Base-by-base conservation (phyloP, 53 echinoderm and acorn worm genomes). In the Actinopyga echinites region DNA sequence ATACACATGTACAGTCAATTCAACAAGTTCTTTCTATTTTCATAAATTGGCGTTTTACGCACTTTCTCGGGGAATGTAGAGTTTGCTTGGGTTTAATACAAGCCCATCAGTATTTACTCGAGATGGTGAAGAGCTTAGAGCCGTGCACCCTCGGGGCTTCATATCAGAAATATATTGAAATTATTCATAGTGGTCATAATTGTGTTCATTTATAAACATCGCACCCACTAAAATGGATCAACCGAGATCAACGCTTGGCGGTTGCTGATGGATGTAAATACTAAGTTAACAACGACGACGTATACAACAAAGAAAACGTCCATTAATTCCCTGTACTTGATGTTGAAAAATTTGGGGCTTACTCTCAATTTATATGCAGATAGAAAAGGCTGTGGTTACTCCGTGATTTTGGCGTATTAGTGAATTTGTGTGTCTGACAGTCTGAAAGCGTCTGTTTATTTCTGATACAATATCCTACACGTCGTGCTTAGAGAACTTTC, bases 131-230 rank as follows among this genome's bases (percentile, higher is more conserved):
- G 49, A 17, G 49, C 49, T 49, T 49, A 49, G 49, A 49, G 49
- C 49, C 17, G 49, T 49, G 1, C 49, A 62, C 28, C 63, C 63
- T 28, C 28, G 31, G 63, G 63, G 63, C 31, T 62, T 31, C 2
- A 62, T 28, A 30, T 28, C 28, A 28, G 31, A 62, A 62, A 62
- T 62, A 62, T 62, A 62, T 62, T 62, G 63, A 62, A 62, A 62
- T 62, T 62, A 62, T 62, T 62, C 63, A 62, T 62, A 30, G 63
- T 62, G 28, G 28, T 62, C 63, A 62, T 62, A 62, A 62, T 62
- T 28, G 63, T 31, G 63, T 31, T 62, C 63, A 62, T 62, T 62
- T 62, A 62, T 17, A 62, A 62, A 25, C 63, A 62, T 62, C 63
- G 28, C 63, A 28, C 31, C 21, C 31, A 11, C 63, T 28, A 62